phyloP scores from a whole-genome alignment of 37 sponge, comb jelly and placozoan species.

The Chondrilla cf. caribensis region DNA sequence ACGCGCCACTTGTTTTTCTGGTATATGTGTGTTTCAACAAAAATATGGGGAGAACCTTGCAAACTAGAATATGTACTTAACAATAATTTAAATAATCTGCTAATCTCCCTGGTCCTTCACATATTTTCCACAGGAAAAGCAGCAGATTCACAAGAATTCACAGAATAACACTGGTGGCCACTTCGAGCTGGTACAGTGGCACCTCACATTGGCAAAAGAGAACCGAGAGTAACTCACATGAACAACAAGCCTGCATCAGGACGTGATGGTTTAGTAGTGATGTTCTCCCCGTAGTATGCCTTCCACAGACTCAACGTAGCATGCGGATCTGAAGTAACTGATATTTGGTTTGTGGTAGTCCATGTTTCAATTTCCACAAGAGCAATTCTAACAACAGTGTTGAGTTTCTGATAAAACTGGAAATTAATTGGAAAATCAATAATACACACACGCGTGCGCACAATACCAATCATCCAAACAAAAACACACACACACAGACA shows the following conservation, averaged over 20 bases:
- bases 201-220: too few relatives aligned
- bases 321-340: conserved; percentile 22
- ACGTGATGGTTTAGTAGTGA: neutral
- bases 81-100: too few relatives aligned
- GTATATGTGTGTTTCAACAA: too few relatives aligned
- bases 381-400: conserved; percentile 46
- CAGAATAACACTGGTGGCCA: neutral
- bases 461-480: too few relatives aligned
- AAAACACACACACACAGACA: neutral
- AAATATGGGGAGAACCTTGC: too few relatives aligned
- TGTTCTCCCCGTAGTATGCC: conserved; percentile 11
- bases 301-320: conserved; percentile 29
- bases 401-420: conserved; percentile 15
- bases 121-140: too few relatives aligned
- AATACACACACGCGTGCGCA: neutral
- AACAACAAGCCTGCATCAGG: conserved; percentile 11
- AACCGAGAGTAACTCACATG: too few relatives aligned
- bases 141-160: neutral
- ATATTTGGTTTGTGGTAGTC: conserved; percentile 41
- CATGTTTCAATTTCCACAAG: conserved; percentile 57
- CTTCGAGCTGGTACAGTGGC: too few relatives aligned
- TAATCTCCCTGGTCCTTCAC: too few relatives aligned
- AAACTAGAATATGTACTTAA: too few relatives aligned
- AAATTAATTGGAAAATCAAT: neutral
- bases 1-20: too few relatives aligned